Base-by-base conservation (phyloP, 1,140 invertebrate species). In the Plodia interpunctella region DNA sequence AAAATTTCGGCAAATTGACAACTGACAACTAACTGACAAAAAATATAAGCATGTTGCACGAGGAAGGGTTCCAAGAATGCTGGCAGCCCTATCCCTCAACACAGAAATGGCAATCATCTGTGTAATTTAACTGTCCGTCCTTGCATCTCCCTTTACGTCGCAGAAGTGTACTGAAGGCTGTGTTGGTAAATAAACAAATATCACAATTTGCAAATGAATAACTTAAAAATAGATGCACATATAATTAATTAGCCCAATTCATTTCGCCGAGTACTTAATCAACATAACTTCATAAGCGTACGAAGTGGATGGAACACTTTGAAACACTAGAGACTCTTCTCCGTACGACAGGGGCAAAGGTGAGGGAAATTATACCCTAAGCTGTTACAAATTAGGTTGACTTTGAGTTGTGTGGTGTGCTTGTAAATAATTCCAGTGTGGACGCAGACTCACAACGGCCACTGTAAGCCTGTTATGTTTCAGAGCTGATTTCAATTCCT, bases 341-440 rank as follows among this genome's bases (percentile, higher is more conserved):
- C 38, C 15, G 15, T 2, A n/a, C 13, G 38, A 44, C 38, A 44
- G 8, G 15, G 38, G n/a, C n/a, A n/a, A n/a, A n/a, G 38, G 4
- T n/a, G 13, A 44, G 2, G 13, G 15, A 44, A 44, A 44, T 44
- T 44, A 0, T 15, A 44, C 38, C 8, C 13, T 44, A 17, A 5
- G 5, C 5, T 5, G 38, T 44, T 44, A 44, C n/a, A 15, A 10
- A n/a, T 44, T 44, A 44, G 38, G 38, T 44, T 15, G 38, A 15
- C 1, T 44, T 44, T 44, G n/a, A 17, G 38, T 44, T 44, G 4
- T 32, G 11, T 32, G 38, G 13, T 15, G 38, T n/a, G 5, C 38
- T 44, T 44, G 38, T 44, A 44, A 44, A 44, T 44, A 44, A 44
- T 44, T 44, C 38, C 13, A 44, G 38, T 15, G 15, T 44, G 38